Evolutionary conservation across 2,888 invertebrate species (phyloP).

Genomic region (Phortica magna): DNA sequence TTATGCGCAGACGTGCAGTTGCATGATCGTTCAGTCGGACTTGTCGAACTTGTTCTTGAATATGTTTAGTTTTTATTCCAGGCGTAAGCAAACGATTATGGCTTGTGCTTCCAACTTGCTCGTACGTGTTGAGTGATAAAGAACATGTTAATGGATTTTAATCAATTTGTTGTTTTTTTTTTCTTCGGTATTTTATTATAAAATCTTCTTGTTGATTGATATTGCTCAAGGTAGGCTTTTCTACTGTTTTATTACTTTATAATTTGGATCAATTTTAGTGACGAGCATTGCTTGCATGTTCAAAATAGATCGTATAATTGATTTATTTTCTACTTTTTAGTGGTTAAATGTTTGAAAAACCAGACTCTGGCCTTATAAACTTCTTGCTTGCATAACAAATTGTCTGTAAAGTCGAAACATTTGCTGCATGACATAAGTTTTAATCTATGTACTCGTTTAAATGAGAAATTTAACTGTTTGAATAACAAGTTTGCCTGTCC

Average conservation of each 20-base stretch:
- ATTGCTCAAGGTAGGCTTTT: constrained; percentile 45
- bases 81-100: neutral
- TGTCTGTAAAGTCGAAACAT: too few species aligned
- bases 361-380: too few species aligned
- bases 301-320: too few species aligned
- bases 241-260: constrained; percentile 60
- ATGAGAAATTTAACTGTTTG: neutral
- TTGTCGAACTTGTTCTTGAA: constrained; percentile 17
- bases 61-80: constrained; percentile 8
- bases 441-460: neutral
- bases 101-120: constrained; percentile 1
- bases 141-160: constrained; percentile 69
- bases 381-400: too few species aligned
- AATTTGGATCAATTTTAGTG: constrained; percentile 66
- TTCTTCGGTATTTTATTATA: constrained; percentile 35
- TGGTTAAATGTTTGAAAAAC: too few species aligned
- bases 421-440: too few species aligned
- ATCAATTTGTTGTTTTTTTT: constrained; percentile 62
- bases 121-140: constrained; percentile 63
- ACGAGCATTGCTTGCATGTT: constrained; percentile 46
- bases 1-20: constrained; percentile 1
- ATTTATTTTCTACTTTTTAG: too few species aligned
- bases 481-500: neutral
- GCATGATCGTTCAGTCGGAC: constrained; percentile 6
- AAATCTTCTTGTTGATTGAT: constrained; percentile 48